Evolutionary conservation across 1,140 invertebrate species (phyloP), one percentile per base, ranked within the genome.

Genomic region (Temnothorax longispinosus): DNA sequence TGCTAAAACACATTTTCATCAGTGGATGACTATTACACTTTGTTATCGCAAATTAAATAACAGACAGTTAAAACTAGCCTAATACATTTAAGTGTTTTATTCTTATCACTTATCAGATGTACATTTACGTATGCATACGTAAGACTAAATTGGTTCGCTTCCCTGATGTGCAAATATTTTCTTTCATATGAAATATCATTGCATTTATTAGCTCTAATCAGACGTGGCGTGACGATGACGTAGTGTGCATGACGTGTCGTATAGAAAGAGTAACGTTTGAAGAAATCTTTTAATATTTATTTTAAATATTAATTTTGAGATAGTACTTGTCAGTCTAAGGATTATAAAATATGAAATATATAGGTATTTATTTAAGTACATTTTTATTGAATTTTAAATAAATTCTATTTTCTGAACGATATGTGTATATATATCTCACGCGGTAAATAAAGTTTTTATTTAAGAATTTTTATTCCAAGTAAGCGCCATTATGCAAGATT

Each of bases 151-250:
- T 72, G 32, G 8, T 80, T 52, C 54, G 10, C 6, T 82, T 82
- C 27, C 18, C 10, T 7, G 15, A 47, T 35, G 3, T 1, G 38
- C 67, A 82, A 72, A 82, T 81, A 81, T 82, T 72, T 72, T 35
- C 10, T 44, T 74, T 60, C 3, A 44, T 41, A 2, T 3, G 64
- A 67, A 67, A 67, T 44, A 27, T 11, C 8, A 3, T 65, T 65
- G n/a, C 64, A 82, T 74, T 82, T 82, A 74, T 81, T 69, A 21
- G 32, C 44, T 35, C 7, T 81, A 44, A 69, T 82, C 67, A 58
- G 38, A 82, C n/a, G 13, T 58, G 21, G 18, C 18, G 11, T 44
- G 11, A 8, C 7, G 32, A 65, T 44, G 10, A 60, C 27, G 27
- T 27, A 27, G 27, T 27, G 27, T 27, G 27, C 1, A 27, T 27